phyloP scores from a whole-genome alignment of 2,797 vertebrate species.

The Mionectes olivaceus region DNA sequence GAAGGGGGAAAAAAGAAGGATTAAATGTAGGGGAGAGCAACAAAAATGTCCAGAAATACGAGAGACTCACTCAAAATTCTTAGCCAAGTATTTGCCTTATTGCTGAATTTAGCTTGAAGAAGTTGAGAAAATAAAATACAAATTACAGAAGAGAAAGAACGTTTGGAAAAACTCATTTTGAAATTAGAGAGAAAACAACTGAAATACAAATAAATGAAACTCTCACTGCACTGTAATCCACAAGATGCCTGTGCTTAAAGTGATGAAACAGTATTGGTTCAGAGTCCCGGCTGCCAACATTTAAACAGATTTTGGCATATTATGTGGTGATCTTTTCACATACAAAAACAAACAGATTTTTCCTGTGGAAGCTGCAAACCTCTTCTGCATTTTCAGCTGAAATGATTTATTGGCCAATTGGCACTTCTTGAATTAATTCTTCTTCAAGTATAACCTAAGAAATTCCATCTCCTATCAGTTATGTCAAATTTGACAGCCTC shows the following conservation, averaged over 20 bases:
- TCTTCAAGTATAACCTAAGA: conserved; percentile 52
- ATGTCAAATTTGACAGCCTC: conserved; percentile 49
- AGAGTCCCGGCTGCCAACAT: neutral
- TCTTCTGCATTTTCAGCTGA: conserved; percentile 21
- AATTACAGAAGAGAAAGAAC: neutral
- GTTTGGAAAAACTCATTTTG: neutral
- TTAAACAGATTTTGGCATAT: conserved; percentile 20
- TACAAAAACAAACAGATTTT: conserved; percentile 33
- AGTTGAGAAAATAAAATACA: neutral
- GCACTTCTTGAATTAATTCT: conserved; percentile 49
- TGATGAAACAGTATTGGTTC: conserved; percentile 5
- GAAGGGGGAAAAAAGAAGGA: neutral
- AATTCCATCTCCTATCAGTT: conserved; percentile 47
- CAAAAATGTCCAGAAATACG: neutral
- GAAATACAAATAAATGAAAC: neutral
- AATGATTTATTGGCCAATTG: conserved; percentile 55
- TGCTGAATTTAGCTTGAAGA: neutral
- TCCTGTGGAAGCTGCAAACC: conserved; percentile 23
- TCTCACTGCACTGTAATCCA: neutral
- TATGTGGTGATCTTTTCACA: neutral
- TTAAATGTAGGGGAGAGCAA: neutral
- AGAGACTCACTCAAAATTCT: neutral
- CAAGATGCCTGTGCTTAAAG: neutral
- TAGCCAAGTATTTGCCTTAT: neutral
- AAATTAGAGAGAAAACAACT: neutral